Evolutionary conservation across 1,140 invertebrate genomes (phyloP), one percentile per base, ranked within the genome.

Genomic region (Acromyrmex heyeri): DNA sequence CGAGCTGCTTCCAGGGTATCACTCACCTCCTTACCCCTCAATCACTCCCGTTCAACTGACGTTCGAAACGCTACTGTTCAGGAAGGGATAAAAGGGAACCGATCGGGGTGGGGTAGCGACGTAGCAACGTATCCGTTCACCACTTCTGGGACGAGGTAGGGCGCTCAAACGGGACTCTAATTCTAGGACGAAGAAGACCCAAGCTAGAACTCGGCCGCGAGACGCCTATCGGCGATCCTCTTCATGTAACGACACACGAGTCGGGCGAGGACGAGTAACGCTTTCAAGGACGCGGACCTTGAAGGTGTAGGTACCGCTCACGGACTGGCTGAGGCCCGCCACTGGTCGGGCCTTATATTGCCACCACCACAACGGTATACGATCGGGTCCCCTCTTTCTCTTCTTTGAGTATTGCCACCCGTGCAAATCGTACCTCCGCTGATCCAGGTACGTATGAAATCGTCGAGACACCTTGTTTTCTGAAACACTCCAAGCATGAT

Each of bases 281-380:
- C 12, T 48, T 88, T 91, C 90, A 91, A 91, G 91, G 93, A 91
- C 93, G 91, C 94, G 93, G 92, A 91, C 91, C 93, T 93, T 93
- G 89, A 93, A 94, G 92, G 88, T 89, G 88, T 94, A 93, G 92
- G 91, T 92, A 94, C 92, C 94, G 94, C 93, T 94, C 92, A 94
- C 92, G 92, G 91, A 95, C 94, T 95, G 95, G 93, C 94, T 90
- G 91, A 91, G 90, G 88, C 93, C 89, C 92, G 93, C 91, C 92
- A 94, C 92, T 93, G 90, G 88, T 86, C 88, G 83, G 86, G 92
- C 92, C 91, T 95, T 95, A 95, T 95, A 95, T 95, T 95, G 91
- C 94, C 94, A 95, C 95, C 94, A 93, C 95, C 94, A 95, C 93
- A 82, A 67, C 79, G 70, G 70, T 73, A 10, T 85, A 16, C 70